A percentile compares a stretch with the other conserved stretches of the same genome.
Conservation (phyloP, 2,797 vertebrate genomes). For the Chrysocyon brachyurus region DNA sequence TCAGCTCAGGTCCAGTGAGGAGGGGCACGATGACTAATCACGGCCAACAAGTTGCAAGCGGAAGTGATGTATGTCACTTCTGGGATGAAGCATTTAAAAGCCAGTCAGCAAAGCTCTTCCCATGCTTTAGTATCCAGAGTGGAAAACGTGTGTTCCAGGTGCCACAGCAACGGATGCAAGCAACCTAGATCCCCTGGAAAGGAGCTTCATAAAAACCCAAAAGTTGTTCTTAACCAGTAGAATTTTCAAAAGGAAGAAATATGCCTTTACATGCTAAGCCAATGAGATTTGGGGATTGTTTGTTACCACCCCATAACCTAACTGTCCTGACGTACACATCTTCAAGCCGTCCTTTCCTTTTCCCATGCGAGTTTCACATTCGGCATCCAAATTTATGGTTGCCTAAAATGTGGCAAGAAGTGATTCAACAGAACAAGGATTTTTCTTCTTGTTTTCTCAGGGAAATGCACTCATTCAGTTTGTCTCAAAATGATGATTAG, state of each 20-base stretch:
- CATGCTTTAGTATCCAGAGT: background rate
- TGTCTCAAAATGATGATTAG: slow-evolving; percentile 21
- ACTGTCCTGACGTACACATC: background rate
- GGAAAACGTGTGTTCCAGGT: background rate
- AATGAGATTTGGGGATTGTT: background rate
- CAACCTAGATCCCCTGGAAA: background rate
- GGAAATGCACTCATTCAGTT: background rate
- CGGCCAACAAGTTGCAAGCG: background rate
- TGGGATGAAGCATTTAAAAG: background rate
- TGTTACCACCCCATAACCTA: slow-evolving; percentile 24
- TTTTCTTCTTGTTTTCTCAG: background rate
- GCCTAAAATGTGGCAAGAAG: slow-evolving; percentile 16
- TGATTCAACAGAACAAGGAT: background rate
- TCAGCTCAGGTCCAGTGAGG: background rate
- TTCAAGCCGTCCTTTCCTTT: background rate
- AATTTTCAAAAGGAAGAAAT: slow-evolving; percentile 22
- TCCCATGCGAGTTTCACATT: background rate
- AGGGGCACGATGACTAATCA: background rate
- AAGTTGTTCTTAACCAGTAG: background rate
- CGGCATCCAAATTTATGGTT: slow-evolving; percentile 6
- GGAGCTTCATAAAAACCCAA: background rate
- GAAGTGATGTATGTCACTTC: background rate
- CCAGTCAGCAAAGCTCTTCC: background rate
- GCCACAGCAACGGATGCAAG: background rate
- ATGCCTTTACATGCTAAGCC: background rate